phyloP scores from a whole-genome alignment of 2,113 vertebrate species.

The Cygnus buccinator region DNA sequence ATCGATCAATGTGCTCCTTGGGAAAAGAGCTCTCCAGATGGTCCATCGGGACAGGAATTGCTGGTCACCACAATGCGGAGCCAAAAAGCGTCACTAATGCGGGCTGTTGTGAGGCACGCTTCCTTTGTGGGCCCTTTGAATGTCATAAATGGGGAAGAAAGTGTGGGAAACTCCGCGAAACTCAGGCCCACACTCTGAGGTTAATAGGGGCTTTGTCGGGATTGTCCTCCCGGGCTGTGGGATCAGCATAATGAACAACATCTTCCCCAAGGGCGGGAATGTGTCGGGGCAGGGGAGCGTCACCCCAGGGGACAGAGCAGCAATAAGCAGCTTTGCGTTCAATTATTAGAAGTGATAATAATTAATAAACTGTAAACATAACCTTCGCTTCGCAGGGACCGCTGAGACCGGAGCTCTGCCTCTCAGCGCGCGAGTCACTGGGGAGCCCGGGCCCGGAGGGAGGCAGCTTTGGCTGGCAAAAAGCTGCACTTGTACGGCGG shows the following conservation, averaged over 20 bases:
- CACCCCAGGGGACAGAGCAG: neutral
- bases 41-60: slow-evolving; percentile 74
- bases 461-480: neutral
- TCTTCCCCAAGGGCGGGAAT: slow-evolving; percentile 55
- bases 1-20: slow-evolving; percentile 73
- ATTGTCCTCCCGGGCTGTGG: slow-evolving; percentile 56
- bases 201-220: slow-evolving; percentile 74
- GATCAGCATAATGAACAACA: slow-evolving; percentile 70
- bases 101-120: slow-evolving; percentile 92
- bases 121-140: slow-evolving; percentile 83
- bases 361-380: slow-evolving; percentile 62
- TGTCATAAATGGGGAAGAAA: slow-evolving; percentile 81
- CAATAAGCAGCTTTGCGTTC: neutral
- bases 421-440: neutral
- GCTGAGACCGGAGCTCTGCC: neutral
- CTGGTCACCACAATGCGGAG: slow-evolving; percentile 76
- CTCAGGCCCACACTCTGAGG: slow-evolving; percentile 82
- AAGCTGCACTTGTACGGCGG: neutral
- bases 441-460: neutral
- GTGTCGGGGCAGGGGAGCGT: slow-evolving; percentile 26
- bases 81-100: slow-evolving; percentile 88
- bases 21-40: slow-evolving; percentile 86
- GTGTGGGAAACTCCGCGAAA: slow-evolving; percentile 89
- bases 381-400: neutral
- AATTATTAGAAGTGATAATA: slow-evolving; percentile 52